phyloP scores from a whole-genome alignment of 2,888 invertebrate genomes.

The Euphydryas editha region DNA sequence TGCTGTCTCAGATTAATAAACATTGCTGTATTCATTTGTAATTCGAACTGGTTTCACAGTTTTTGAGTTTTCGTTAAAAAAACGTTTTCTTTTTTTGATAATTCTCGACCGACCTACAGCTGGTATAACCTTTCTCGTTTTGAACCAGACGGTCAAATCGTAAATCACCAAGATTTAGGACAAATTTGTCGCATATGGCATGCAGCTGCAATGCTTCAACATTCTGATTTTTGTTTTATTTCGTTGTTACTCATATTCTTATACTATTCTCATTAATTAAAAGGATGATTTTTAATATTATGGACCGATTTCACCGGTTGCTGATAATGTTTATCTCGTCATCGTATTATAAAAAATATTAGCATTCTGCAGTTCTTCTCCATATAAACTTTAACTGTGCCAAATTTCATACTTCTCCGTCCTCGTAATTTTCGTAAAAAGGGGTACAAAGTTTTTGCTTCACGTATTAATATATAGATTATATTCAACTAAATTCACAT shows the following conservation, averaged over 20 bases:
- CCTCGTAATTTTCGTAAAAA: too few relatives aligned
- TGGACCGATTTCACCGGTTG: too few relatives aligned
- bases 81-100: background rate
- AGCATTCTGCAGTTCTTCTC: too few relatives aligned
- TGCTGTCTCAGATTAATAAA: too few relatives aligned
- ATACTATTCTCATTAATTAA: background rate
- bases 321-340: too few relatives aligned
- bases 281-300: background rate
- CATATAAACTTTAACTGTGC: too few relatives aligned
- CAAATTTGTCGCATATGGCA: slow-evolving; percentile 67
- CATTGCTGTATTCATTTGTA: too few relatives aligned
- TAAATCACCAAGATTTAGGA: slow-evolving; percentile 69
- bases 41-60: background rate
- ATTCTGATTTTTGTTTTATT: slow-evolving; percentile 12
- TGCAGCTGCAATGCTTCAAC: slow-evolving; percentile 64
- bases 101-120: background rate
- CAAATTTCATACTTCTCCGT: too few relatives aligned
- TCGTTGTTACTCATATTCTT: slow-evolving; percentile 13
- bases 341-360: too few relatives aligned
- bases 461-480: too few relatives aligned
- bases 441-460: too few relatives aligned
- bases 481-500: background rate
- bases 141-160: slow-evolving; percentile 37
- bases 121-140: background rate
- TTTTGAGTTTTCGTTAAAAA: background rate